Evolutionary conservation across 2,797 vertebrate species (phyloP).

Genomic region (Hephaestus fuliginosus): DNA sequence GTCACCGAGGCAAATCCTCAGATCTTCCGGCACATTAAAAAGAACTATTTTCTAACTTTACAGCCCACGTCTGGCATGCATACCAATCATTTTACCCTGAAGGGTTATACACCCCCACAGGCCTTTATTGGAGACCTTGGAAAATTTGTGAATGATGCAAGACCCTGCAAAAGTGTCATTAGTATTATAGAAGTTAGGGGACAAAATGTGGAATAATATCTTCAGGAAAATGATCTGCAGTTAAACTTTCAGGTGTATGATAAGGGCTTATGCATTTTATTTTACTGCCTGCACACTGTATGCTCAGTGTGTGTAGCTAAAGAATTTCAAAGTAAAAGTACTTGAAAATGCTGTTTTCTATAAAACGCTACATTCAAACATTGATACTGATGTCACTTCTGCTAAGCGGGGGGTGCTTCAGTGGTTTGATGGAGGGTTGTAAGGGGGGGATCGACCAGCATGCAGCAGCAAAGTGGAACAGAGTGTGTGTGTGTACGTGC

Average conservation of each 20-base stretch:
- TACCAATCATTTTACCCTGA: conserved; percentile 61
- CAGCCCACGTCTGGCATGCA: conserved; percentile 43
- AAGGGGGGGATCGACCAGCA: conserved; percentile 46
- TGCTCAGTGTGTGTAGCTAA: background rate
- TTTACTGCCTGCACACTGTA: background rate
- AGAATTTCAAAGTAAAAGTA: conserved; percentile 16
- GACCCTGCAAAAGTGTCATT: conserved; percentile 54
- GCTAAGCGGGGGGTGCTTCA: conserved; percentile 18
- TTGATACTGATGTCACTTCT: conserved; percentile 11
- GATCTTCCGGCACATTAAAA: conserved; percentile 37
- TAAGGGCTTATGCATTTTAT: background rate
- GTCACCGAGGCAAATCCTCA: conserved; percentile 22
- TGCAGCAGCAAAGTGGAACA: conserved; percentile 52
- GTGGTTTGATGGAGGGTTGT: conserved; percentile 49
- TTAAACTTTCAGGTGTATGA: conserved; percentile 7
- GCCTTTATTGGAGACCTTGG: conserved; percentile 53
- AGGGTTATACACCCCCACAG: conserved; percentile 45
- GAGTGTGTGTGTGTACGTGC: conserved; percentile 36
- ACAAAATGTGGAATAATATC: conserved; percentile 25
- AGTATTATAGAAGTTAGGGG: conserved; percentile 45
- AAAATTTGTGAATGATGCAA: conserved; percentile 66
- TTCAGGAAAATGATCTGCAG: background rate
- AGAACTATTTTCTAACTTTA: conserved; percentile 28
- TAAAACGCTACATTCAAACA: conserved; percentile 20
- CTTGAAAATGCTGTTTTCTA: conserved; percentile 16